Evolutionary conservation across 1,140 invertebrate genomes (phyloP), one percentile per base, ranked within the genome.

Genomic region (Drosophila trapezifrons): DNA sequence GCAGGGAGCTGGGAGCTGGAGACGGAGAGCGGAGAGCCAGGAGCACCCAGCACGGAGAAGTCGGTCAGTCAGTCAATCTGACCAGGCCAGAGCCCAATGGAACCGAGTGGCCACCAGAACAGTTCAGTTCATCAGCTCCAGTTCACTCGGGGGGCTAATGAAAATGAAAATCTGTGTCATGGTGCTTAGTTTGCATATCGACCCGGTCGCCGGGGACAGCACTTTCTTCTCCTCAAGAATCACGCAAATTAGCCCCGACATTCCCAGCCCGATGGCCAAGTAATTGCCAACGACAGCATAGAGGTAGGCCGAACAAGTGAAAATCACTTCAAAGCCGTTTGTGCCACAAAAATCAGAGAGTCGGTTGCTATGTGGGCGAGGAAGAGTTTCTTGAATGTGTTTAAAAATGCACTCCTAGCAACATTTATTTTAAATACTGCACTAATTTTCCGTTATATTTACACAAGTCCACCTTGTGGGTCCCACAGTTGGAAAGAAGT

Each of bases 151-250:
- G 52, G 45, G 43, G 74, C 75, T 79, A 87, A 87, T 86, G 83
- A 86, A 86, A 86, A 86, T 89, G 79, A 87, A 87, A 86, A 87
- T 83, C 83, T 83, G 59, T 87, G 84, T 79, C 83, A 87, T 71
- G 78, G 60, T 81, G 78, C 78, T 76, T 72, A 63, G 83, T 70
- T 82, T 76, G 83, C 83, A 79, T 79, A 87, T 82, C 60, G 78
- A 81, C 66, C 42, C 47, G 60, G 58, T 64, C 49, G 60, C 45
- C 45, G 32, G 49, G 45, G 25, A 5, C 35, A 17, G 52, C 58
- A 69, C 62, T 75, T 86, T 66, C 69, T 64, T 55, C 57, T 69
- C 17, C 52, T 56, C 62, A 46, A 67, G 40, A 32, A 20, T n/a
- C 22, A 45, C 75, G 56, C 62, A 76, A 78, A 86, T 77, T 83